Evolutionary conservation across 2,797 vertebrate genomes (phyloP).

Genomic region (Microhierax caerulescens): DNA sequence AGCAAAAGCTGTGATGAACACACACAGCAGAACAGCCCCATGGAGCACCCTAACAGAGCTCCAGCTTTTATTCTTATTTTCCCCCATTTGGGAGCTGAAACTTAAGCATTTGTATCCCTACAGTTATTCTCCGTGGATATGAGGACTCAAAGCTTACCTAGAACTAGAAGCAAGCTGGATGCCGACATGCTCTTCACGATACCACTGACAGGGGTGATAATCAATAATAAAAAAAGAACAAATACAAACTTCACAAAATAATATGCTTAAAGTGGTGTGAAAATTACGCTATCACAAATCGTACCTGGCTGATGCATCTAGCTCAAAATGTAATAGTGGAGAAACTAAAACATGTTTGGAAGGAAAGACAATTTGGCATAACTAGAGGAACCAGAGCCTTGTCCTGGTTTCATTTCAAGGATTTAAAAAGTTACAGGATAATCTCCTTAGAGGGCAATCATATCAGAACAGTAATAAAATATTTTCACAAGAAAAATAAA

Average conservation of each 20-base stretch:
- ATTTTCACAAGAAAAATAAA: background rate
- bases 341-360: background rate
- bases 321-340: background rate
- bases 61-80: background rate
- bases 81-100: background rate
- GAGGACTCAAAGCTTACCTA: background rate
- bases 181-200: no score
- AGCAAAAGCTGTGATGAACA: background rate
- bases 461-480: background rate
- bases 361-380: background rate
- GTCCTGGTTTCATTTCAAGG: slow-evolving; percentile 21
- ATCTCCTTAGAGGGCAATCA: slow-evolving; percentile 11
- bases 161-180: background rate
- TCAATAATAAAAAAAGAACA: background rate
- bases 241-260: background rate
- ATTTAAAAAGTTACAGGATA: background rate
- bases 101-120: background rate
- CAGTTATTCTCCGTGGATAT: background rate
- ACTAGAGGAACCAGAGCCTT: background rate
- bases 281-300: background rate
- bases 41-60: background rate
- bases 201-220: background rate
- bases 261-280: background rate
- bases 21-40: background rate
- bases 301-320: background rate